phyloP scores from a whole-genome alignment of 2,888 invertebrate genomes.

The Alsophila aescularia region DNA sequence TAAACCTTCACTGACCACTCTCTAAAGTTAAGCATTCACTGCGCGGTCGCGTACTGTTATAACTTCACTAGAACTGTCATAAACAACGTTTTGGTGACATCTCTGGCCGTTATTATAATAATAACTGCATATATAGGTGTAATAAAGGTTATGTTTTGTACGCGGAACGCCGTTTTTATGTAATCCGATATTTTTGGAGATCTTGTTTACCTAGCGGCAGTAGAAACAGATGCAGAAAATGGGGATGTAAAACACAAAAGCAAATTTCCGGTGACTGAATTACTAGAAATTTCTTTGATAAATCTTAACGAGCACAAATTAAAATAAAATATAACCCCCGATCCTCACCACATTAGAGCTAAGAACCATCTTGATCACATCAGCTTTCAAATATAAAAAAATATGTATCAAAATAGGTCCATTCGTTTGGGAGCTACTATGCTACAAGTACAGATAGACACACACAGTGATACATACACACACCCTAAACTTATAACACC shows the following conservation, averaged over 20 bases:
- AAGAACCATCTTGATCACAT: no score
- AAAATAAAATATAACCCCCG: no score
- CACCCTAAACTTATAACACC: no score
- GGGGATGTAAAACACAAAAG: background rate
- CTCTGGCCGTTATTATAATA: slow-evolving; percentile 42
- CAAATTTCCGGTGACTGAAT: background rate
- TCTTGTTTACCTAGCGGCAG: slow-evolving; percentile 9
- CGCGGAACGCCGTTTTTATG: slow-evolving; percentile 1
- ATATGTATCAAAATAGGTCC: no score
- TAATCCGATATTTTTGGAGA: slow-evolving; percentile 19
- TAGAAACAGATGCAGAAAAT: slow-evolving; percentile 7
- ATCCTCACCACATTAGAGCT: no score
- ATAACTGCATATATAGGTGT: slow-evolving; percentile 35
- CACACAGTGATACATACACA: no score
- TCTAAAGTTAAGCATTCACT: slow-evolving; percentile 32
- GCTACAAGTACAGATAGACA: no score
- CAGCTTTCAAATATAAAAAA: no score
- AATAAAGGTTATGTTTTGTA: slow-evolving; percentile 20
- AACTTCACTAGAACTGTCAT: slow-evolving; percentile 53
- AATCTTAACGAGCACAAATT: no score
- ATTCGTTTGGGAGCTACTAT: no score
- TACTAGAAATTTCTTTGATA: no score
- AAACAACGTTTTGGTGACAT: slow-evolving; percentile 49
- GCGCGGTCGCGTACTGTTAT: slow-evolving; percentile 52
- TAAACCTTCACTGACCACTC: background rate